These are phyloP conservation scores for Spondyliosoma cantharus DNA, from an alignment of 2,797 vertebrate genomes.

Conservation along the genomic window DNA sequence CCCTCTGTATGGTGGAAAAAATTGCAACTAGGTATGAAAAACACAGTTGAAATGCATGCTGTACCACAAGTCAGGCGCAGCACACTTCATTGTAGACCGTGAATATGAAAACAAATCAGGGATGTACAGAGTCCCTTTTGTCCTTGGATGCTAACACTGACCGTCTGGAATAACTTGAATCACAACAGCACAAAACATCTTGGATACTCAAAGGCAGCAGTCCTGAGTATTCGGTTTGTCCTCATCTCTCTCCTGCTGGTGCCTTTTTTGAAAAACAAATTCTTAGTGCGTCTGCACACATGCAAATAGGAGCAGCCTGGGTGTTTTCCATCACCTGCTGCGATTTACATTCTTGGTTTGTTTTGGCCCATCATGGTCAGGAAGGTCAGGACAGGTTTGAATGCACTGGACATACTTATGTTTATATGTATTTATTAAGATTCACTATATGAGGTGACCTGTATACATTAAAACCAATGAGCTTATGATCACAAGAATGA, in stretches of 20 bases:
- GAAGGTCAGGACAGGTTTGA: conserved; percentile 55
- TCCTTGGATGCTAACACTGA: conserved; percentile 2
- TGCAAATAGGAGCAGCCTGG: conserved; percentile 81
- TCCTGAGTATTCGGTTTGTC: background rate
- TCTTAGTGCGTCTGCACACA: conserved; percentile 71
- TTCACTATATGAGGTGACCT: background rate
- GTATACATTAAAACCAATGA: conserved; percentile 1
- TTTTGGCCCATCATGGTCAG: conserved; percentile 49
- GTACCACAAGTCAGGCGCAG: background rate
- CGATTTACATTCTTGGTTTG: conserved; percentile 84
- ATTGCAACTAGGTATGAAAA: conserved; percentile 21
- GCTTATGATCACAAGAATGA: background rate
- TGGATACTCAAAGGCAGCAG: background rate
- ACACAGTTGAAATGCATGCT: background rate
- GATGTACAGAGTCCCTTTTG: conserved; percentile 19
- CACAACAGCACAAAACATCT: conserved; percentile 7
- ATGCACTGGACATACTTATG: background rate
- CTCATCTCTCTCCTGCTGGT: conserved; percentile 1
- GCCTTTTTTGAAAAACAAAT: conserved; percentile 87
- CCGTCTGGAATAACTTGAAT: background rate
- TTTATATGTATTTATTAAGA: background rate
- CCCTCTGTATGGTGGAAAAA: conserved; percentile 56
- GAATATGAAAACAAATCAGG: conserved; percentile 22
- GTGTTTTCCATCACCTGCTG: conserved; percentile 82
- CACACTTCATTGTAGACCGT: background rate